phyloP scores from a whole-genome alignment of 1,140 invertebrate genomes.

The Choristoneura fumiferana region DNA sequence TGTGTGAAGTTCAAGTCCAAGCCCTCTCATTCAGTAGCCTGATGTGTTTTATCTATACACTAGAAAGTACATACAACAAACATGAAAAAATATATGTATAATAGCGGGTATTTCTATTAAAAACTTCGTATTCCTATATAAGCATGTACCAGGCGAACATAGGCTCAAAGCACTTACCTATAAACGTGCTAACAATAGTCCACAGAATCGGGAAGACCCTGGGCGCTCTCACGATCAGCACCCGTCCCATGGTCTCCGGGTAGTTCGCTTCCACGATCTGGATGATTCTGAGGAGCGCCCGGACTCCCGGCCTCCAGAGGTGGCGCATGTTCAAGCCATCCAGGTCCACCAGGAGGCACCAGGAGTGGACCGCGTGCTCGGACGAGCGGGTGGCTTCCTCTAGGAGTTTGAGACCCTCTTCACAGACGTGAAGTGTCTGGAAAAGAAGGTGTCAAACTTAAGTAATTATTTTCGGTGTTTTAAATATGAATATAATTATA shows the following conservation, averaged over 20 bases:
- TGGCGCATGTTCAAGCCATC: slow-evolving; percentile 97
- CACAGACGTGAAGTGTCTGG: slow-evolving; percentile 90
- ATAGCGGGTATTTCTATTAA: too few relatives aligned
- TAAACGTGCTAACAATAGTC: slow-evolving; percentile 98
- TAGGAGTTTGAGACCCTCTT: slow-evolving; percentile 89
- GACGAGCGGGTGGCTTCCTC: slow-evolving; percentile 88
- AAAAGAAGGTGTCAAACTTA: slow-evolving; percentile 23
- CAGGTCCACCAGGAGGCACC: slow-evolving; percentile 94
- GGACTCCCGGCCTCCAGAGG: slow-evolving; percentile 95
- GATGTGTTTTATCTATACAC: too few relatives aligned
- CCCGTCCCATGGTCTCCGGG: slow-evolving; percentile 95
- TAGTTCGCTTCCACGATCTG: slow-evolving; percentile 97
- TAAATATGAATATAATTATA: too few relatives aligned
- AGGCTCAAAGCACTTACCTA: slow-evolving; percentile 64
- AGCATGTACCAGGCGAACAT: background rate
- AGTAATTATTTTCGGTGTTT: too few relatives aligned
- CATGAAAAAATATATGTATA: too few relatives aligned
- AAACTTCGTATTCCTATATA: too few relatives aligned
- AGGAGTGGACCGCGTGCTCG: slow-evolving; percentile 90
- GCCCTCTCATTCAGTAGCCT: too few relatives aligned
- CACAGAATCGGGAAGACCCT: slow-evolving; percentile 97
- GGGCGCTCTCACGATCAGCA: slow-evolving; percentile 92
- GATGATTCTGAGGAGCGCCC: slow-evolving; percentile 94
- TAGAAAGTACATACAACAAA: too few relatives aligned
- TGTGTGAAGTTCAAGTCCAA: too few relatives aligned